Evolutionary conservation across 2,797 vertebrate species (phyloP), one percentile per base, ranked within the genome.

Genomic region (Acanthiza pusilla): DNA sequence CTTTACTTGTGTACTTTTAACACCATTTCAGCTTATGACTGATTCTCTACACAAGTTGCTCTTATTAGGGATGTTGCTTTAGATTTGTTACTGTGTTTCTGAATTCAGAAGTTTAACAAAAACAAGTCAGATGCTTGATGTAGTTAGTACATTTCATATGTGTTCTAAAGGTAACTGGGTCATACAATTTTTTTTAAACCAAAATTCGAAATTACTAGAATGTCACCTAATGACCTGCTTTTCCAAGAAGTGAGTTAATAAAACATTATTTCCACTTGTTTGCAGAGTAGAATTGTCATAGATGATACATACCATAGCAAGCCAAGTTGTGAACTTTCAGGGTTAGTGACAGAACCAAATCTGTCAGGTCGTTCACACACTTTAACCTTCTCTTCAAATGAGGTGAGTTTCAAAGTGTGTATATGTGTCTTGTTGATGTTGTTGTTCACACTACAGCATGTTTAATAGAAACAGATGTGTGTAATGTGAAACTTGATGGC

Each of bases 371-470:
- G 98, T 97, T 98, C 99, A 89, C 99, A 99, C 98, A 99, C 98
- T 98, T 98, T 99, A 98, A 98, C 98, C 98, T 99, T 99, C 98
- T 99, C 99, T 98, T 99, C 99, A 97, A 98, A 98, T 94, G 99
- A 99, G 99, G 99, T 99, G 99, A 99, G 99, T 99, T 98, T 97
- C 98, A 95, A 97, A 97, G 97, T 96, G 98, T 97, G 96, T 97
- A 54, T 96, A 74, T 97, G 95, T 97, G 95, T 97, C 88, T 91
- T 97, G 95, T 97, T 96, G 86, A 50, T 96, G 94, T 96, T 95
- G 80, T 96, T 89, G 85, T 97, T 93, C 85, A 94, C 85, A 92
- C 85, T 94, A 55, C 55, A 87, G 94, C 88, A 86, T 97, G 95
- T 94, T 88, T 85, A 62, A 71, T 55, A 82, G 76, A 88, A 90